Evolutionary conservation across 2,797 vertebrate genomes (phyloP), one percentile per base, ranked within the genome.

Genomic region (Takifugu ocellatus): DNA sequence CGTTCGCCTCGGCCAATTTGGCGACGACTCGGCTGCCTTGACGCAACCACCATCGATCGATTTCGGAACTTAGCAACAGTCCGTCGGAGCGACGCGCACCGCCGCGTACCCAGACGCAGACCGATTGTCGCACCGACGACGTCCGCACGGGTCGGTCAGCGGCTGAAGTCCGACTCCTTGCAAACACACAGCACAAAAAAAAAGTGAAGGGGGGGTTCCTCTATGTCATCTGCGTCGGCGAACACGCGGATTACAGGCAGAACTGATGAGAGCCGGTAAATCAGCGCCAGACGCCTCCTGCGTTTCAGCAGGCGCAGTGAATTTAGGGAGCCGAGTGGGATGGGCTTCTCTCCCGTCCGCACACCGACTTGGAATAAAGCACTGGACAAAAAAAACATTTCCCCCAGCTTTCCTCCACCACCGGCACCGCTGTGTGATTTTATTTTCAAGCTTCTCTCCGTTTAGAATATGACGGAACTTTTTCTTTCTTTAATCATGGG

Each of bases 311-410:
- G 61, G 68, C 69, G 69, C 71, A 68, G 66, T 36, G 55, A 51
- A 55, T 81, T 82, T 64, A 45, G 79, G 73, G 55, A 33, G 25
- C 47, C 61, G 70, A 61, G 82, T 84, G 88, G 87, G 83, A 75
- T 87, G 90, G 86, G 88, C 87, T 88, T 84, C 77, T 56, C 68
- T 54, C 68, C 56, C 72, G 68, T 76, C 76, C 74, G 47, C 73
- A 9, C 15, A 39, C 56, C 66, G 36, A 60, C 76, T 78, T 66
- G 54, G 59, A 77, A 57, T 65, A 53, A 75, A 59, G 61, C 59
- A 17, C 44, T 27, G 16, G 26, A 27, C 45, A 21, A 52, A 45
- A 51, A 45, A 29, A 46, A 43, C 25, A 46, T 25, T 54, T 25
- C 17, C 9, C 17, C 10, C 25, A 21, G 51, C 8, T 42, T 36